Evolutionary conservation across 2,888 invertebrate species (phyloP).

Genomic region (Quadriops clusia): DNA sequence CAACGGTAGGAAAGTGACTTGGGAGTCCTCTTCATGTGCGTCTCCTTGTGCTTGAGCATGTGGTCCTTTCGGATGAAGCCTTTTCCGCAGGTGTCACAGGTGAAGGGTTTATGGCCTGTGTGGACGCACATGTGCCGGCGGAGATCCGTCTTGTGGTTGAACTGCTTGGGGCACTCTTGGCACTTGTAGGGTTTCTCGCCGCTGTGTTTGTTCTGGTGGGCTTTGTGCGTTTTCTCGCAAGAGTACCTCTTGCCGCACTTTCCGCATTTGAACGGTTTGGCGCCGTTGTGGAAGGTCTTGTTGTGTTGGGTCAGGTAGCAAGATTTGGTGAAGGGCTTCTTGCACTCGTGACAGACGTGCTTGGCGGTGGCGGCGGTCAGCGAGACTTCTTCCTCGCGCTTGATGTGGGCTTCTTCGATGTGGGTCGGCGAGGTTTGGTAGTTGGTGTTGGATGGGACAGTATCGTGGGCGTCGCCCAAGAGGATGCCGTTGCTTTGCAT

Average conservation of each 20-base stretch:
- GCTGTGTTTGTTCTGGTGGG: conserved; percentile 66
- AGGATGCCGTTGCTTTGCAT: conserved; percentile 18
- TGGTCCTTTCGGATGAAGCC: conserved; percentile 86
- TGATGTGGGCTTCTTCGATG: conserved; percentile 30
- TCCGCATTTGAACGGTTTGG: conserved; percentile 73
- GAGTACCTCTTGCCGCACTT: conserved; percentile 79
- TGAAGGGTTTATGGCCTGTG: conserved; percentile 73
- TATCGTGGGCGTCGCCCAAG: conserved; percentile 8
- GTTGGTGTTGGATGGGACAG: conserved; percentile 19
- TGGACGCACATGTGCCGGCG: conserved; percentile 78
- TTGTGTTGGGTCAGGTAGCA: conserved; percentile 86
- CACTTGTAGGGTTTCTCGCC: conserved; percentile 82
- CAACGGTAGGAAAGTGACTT: not conserved
- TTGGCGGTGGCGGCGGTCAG: conserved; percentile 24
- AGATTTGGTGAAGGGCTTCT: conserved; percentile 72
- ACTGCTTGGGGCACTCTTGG: conserved; percentile 72
- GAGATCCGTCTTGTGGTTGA: conserved; percentile 83
- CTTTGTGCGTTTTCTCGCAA: conserved; percentile 55
- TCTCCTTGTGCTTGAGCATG: conserved; percentile 77
- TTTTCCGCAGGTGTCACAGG: conserved; percentile 71
- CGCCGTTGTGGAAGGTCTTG: conserved; percentile 78
- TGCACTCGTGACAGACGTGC: conserved; percentile 70
- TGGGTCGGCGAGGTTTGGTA: conserved; percentile 24
- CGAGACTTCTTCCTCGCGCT: conserved; percentile 31
- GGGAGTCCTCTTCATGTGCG: conserved; percentile 52